phyloP scores from a whole-genome alignment of 2,113 vertebrate species.

The Sapayoa aenigma region DNA sequence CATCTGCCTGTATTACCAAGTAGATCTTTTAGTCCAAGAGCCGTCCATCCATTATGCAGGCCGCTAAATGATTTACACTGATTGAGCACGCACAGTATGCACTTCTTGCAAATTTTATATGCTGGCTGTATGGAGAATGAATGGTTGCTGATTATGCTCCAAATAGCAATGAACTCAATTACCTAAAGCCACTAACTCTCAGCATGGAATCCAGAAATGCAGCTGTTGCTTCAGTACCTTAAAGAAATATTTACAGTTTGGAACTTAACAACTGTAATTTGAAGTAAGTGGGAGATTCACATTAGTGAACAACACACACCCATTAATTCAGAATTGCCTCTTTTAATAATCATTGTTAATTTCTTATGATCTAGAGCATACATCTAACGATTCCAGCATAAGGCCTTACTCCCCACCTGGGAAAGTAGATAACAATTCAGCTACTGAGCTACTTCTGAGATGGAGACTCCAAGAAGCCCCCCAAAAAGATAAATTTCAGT shows the following conservation, averaged over 20 bases:
- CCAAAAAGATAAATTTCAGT: neutral
- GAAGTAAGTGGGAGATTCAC: neutral
- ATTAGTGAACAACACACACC: neutral
- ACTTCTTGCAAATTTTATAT: slow-evolving; percentile 52
- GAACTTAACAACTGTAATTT: neutral
- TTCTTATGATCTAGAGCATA: neutral
- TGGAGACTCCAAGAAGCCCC: neutral
- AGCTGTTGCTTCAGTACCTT: neutral
- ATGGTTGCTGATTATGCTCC: slow-evolving; percentile 41
- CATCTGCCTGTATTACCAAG: slow-evolving; percentile 25
- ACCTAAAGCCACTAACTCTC: slow-evolving; percentile 25
- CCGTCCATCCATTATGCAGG: slow-evolving; percentile 12
- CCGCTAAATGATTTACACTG: slow-evolving; percentile 46
- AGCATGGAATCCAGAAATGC: slow-evolving; percentile 9
- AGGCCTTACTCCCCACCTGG: neutral
- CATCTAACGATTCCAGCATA: neutral
- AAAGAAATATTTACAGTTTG: neutral
- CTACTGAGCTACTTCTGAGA: neutral
- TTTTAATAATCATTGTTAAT: neutral
- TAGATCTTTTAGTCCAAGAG: slow-evolving; percentile 23
- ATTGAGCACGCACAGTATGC: neutral
- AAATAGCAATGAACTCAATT: slow-evolving; percentile 40
- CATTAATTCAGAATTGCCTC: neutral
- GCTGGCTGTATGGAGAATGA: slow-evolving; percentile 9
- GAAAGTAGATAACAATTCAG: neutral